These are phyloP conservation scores for Balaeniceps rex DNA, from an alignment of 2,113 vertebrate species.

Conservation along the genomic window DNA sequence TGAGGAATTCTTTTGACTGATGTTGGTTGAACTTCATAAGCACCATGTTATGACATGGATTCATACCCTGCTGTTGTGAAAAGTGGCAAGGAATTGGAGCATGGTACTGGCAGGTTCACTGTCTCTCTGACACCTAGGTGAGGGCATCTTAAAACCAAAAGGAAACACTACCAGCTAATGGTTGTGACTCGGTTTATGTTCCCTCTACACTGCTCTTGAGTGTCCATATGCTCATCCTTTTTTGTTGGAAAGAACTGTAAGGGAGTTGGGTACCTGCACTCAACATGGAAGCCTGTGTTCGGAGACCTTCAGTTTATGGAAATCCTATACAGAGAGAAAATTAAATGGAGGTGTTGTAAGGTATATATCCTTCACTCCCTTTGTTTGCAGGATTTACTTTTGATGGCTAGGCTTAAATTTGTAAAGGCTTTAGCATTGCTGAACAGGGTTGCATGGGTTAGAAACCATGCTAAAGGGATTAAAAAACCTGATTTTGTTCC, in stretches of 20 bases:
- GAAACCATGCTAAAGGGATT: not conserved
- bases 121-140: not conserved
- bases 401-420: not conserved
- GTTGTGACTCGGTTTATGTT: not conserved
- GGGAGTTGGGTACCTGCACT: not conserved
- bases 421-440: not conserved
- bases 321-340: not conserved
- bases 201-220: not conserved
- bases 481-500: not conserved
- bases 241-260: not conserved
- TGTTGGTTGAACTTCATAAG: not conserved
- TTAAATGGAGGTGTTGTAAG: not conserved
- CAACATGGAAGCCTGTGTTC: accelerated
- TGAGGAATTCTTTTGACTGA: not conserved
- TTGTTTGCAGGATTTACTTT: not conserved
- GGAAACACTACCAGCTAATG: not conserved
- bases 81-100: not conserved
- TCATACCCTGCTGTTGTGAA: not conserved
- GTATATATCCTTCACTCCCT: not conserved
- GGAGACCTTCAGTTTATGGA: not conserved
- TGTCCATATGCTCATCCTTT: not conserved
- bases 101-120: not conserved
- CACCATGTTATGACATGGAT: not conserved
- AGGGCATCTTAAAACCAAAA: not conserved
- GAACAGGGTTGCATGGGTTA: not conserved